phyloP scores from a whole-genome alignment of 1,140 invertebrate species.

The Nomia melanderi region DNA sequence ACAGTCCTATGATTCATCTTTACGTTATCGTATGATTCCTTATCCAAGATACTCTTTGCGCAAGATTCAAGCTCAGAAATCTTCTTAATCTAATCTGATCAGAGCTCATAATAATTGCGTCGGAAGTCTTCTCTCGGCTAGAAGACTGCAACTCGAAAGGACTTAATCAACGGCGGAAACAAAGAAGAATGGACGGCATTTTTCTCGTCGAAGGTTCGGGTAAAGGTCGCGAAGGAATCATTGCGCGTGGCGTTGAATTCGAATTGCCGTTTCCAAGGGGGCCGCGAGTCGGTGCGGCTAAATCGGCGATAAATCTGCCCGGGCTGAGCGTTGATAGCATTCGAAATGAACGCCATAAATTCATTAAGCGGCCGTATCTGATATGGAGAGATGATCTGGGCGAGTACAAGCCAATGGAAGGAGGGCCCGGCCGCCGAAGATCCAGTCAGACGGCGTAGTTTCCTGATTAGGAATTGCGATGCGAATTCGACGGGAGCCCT shows the following conservation, averaged over 20 bases:
- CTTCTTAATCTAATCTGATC: too few relatives aligned
- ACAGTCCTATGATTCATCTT: too few relatives aligned
- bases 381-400: slow-evolving; percentile 54
- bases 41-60: too few relatives aligned
- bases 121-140: too few relatives aligned
- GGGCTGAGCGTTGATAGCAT: slow-evolving; percentile 55
- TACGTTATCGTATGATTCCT: too few relatives aligned
- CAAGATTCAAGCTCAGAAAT: too few relatives aligned
- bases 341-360: slow-evolving; percentile 62
- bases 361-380: slow-evolving; percentile 62
- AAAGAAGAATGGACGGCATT: neutral
- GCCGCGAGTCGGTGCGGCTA: slow-evolving; percentile 39
- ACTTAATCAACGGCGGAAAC: neutral
- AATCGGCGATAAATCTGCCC: slow-evolving; percentile 63
- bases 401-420: slow-evolving; percentile 21
- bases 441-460: slow-evolving; percentile 6
- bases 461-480: slow-evolving; percentile 22
- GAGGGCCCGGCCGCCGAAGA: slow-evolving; percentile 1
- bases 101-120: too few relatives aligned
- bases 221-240: too few relatives aligned
- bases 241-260: slow-evolving; percentile 25
- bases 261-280: slow-evolving; percentile 45
- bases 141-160: neutral
- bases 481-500: neutral
- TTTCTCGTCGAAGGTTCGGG: slow-evolving; percentile 25